Percentiles rank a stretch among this genome's conserved stretches.
Evolutionary conservation across 2,888 invertebrate genomes (phyloP).

Genomic region (Polydrusus tereticollis): DNA sequence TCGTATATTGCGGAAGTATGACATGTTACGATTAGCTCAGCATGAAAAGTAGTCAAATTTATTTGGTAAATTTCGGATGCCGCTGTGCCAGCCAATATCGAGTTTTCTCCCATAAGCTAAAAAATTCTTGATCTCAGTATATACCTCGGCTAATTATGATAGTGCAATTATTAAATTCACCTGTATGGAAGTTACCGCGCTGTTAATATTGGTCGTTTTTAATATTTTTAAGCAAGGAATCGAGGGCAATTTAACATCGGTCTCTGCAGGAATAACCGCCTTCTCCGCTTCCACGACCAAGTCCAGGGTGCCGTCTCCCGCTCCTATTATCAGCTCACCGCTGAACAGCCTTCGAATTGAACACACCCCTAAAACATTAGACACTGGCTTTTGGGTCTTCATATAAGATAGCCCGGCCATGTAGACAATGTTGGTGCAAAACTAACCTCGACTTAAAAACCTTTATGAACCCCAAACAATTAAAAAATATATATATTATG

Average conservation of each 20-base stretch:
- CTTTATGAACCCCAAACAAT: too few relatives aligned
- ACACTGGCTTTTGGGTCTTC: too few relatives aligned
- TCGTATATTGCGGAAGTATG: slow-evolving; percentile 86
- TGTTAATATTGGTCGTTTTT: slow-evolving; percentile 71
- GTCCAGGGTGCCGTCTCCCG: slow-evolving; percentile 88
- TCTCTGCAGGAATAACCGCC: slow-evolving; percentile 25
- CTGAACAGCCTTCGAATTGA: slow-evolving; percentile 74
- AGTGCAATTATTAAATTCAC: too few relatives aligned
- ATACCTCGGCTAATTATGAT: neutral
- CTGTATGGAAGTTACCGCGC: slow-evolving; percentile 81
- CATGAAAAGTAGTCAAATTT: slow-evolving; percentile 75
- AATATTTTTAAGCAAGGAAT: slow-evolving; percentile 67
- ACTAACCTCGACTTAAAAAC: too few relatives aligned
- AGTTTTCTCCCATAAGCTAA: slow-evolving; percentile 71
- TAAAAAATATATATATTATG: too few relatives aligned
- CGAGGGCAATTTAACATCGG: slow-evolving; percentile 65
- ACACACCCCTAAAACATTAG: slow-evolving; percentile 72
- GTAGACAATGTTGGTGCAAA: too few relatives aligned
- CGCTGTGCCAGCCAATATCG: slow-evolving; percentile 82
- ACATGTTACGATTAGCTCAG: slow-evolving; percentile 83
- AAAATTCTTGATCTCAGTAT: neutral
- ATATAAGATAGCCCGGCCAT: too few relatives aligned
- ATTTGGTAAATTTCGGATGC: slow-evolving; percentile 87
- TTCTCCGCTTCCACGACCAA: slow-evolving; percentile 70
- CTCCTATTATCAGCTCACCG: slow-evolving; percentile 80